Evolutionary conservation across 2,113 vertebrate species (phyloP), one percentile per base, ranked within the genome.

Genomic region (Accipiter virgatus): DNA sequence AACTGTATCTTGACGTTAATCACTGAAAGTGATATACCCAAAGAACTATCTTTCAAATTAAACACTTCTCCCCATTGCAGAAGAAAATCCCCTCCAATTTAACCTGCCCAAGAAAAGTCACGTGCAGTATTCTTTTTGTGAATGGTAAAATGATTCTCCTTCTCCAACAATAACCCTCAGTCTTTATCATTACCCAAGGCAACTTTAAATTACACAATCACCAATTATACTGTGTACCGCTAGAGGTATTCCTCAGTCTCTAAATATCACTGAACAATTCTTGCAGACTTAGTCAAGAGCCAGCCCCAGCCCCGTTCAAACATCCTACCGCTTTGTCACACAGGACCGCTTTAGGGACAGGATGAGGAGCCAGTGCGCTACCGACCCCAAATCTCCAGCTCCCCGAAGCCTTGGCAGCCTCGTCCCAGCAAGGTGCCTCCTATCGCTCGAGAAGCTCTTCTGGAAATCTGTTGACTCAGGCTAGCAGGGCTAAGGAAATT

Each of bases 1-100:
- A 94, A 88, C 90, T 85, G 34, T 38, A 80, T 42, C 45, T 90
- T 0, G 0, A 45, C 70, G 75, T 91, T 80, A 94, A 96, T 87
- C 92, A 88, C 62, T 25, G 48, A 62, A 82, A 93, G 78, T 36
- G 45, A 59, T 79, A 85, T 48, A 82, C 40, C 66, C 87, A 45
- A 81, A 89, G 86, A 92, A 58, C 63, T 16, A 7, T 11, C 34
- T 72, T 80, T 79, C 77, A 93, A 88, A 82, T 87, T 40, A 94
- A 94, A 81, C 43, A 56, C 18, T 66, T 63, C n/a, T 89, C 42
- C 53, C 65, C 55, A 17, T 3, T 67, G 65, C 1, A 3, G 52
- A 85, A 93, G 43, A 82, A 14, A 43, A 4, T 56, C 23, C 43
- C 26, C 38, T 78, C 36, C 71, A 88, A 86, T 73, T 68, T 82